phyloP scores from a whole-genome alignment of 92 coral and sea anemone genomes.

The Diadumene lineata region DNA sequence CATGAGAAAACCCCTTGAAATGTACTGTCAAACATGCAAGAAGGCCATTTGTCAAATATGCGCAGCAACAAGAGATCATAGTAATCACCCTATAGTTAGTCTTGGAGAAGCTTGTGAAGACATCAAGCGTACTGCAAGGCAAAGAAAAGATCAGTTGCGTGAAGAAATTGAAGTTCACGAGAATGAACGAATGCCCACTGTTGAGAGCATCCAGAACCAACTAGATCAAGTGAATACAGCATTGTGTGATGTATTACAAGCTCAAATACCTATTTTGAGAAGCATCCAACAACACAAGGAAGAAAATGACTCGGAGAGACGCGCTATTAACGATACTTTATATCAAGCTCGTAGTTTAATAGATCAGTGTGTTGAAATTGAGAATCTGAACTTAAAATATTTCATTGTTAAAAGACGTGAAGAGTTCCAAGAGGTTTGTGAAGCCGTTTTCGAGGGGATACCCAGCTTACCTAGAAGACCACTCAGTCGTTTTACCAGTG shows the following conservation, averaged over 20 bases:
- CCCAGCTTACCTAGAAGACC: not conserved
- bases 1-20: not conserved
- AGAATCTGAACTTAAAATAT: not conserved
- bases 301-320: not conserved
- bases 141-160: not conserved
- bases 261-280: not conserved
- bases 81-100: conserved; percentile 1
- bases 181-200: not conserved
- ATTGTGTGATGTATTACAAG: not conserved
- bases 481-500: not conserved
- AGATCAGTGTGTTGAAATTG: not conserved
- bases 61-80: not conserved
- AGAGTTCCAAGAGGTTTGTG: not conserved
- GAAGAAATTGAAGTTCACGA: not conserved
- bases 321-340: not conserved
- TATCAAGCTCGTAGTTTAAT: not conserved
- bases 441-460: not conserved
- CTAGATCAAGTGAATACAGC: not conserved
- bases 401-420: not conserved
- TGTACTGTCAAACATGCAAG: conserved; percentile 7
- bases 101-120: conserved; percentile 4
- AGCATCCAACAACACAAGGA: not conserved
- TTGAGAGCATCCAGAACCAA: not conserved
- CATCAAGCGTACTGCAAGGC: not conserved
- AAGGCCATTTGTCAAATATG: conserved; percentile 10